Conservation (phyloP, 2,888 invertebrate species). For the Schizaphis graminum region DNA sequence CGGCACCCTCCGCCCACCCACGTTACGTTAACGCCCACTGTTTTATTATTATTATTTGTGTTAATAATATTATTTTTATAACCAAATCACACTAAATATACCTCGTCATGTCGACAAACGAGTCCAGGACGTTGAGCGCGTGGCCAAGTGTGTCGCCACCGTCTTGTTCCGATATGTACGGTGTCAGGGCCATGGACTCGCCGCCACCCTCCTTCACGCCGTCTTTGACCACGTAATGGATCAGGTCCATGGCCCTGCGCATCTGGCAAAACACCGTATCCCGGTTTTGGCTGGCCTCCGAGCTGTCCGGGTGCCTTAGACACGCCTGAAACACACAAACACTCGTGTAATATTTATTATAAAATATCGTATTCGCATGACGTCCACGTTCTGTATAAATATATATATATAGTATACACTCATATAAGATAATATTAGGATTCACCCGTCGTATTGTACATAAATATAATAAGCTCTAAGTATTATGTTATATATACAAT, state of each 20-base stretch:
- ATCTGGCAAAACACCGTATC: slow-evolving; percentile 99
- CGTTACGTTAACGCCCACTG: neutral
- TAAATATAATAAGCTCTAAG: neutral
- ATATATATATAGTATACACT: neutral
- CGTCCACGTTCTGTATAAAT: neutral
- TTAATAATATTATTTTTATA: neutral
- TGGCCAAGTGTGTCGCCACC: slow-evolving; percentile 81
- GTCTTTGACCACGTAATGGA: slow-evolving; percentile 97
- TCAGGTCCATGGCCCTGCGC: slow-evolving; percentile 95
- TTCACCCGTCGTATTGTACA: neutral
- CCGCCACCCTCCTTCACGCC: slow-evolving; percentile 79
- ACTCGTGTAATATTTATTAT: neutral
- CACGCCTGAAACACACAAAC: slow-evolving; percentile 77
- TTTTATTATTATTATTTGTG: neutral
- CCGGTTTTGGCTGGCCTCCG: slow-evolving; percentile 92
- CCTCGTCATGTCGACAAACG: slow-evolving; percentile 85
- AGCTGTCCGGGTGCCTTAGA: slow-evolving; percentile 93
- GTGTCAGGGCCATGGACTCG: slow-evolving; percentile 58
- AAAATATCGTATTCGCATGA: neutral
- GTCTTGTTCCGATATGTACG: slow-evolving; percentile 69
- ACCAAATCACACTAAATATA: neutral
- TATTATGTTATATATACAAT: neutral
- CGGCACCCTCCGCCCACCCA: neutral
- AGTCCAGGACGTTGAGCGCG: slow-evolving; percentile 86
- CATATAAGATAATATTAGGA: neutral